phyloP scores from a whole-genome alignment of 2,888 invertebrate genomes.

The Cephus pygmeus region DNA sequence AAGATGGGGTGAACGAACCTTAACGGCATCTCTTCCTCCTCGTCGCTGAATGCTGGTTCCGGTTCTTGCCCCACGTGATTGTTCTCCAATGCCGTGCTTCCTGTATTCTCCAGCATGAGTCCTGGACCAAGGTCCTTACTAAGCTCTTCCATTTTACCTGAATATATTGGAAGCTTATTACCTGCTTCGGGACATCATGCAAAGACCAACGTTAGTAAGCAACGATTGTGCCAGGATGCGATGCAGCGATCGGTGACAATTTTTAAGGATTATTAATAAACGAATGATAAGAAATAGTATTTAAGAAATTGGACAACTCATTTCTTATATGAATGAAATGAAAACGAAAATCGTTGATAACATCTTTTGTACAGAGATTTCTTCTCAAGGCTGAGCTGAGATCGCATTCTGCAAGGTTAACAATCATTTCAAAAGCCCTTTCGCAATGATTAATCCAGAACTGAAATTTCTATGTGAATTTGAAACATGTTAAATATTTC shows the following conservation, averaged over 20 bases:
- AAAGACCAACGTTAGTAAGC: slow-evolving; percentile 57
- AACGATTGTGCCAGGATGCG: slow-evolving; percentile 29
- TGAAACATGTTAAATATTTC: neutral
- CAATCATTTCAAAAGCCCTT: neutral
- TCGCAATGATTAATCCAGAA: neutral
- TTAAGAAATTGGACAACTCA: neutral
- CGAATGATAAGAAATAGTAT: neutral
- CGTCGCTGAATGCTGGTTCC: slow-evolving; percentile 87
- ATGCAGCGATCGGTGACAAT: neutral
- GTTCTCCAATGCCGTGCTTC: slow-evolving; percentile 61
- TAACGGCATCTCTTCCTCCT: slow-evolving; percentile 77
- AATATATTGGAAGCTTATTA: slow-evolving; percentile 62
- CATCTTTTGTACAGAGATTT: neutral
- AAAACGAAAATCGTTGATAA: neutral
- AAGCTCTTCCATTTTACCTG: slow-evolving; percentile 65
- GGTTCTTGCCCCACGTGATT: slow-evolving; percentile 68
- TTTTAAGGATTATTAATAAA: neutral
- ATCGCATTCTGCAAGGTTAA: neutral
- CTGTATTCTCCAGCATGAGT: slow-evolving; percentile 50
- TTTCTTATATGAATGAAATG: neutral
- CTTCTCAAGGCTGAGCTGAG: neutral
- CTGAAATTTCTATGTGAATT: neutral
- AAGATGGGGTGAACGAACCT: slow-evolving; percentile 39
- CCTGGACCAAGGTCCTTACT: slow-evolving; percentile 57
- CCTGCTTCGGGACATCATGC: slow-evolving; percentile 55